Conservation (phyloP, 1,140 invertebrate species). For the Pogonomyrmex barbatus region DNA sequence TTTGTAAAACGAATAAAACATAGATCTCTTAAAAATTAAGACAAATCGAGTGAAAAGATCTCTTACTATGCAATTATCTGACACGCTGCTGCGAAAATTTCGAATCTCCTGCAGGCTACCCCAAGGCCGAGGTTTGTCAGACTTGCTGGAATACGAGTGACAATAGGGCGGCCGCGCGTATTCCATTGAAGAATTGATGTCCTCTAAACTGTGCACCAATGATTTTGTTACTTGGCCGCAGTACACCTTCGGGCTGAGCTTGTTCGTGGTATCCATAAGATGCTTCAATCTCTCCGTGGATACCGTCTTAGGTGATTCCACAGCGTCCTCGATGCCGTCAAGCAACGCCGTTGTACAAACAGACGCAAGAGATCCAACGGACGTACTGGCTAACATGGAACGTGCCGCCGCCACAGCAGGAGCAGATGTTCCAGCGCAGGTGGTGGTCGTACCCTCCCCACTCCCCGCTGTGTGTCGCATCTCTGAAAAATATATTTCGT, state of each 20-base stretch:
- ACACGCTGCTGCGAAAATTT: conserved; percentile 79
- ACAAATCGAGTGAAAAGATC: conserved; percentile 7
- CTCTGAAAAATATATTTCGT: conserved; percentile 64
- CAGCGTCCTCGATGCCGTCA: conserved; percentile 70
- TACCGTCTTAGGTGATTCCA: conserved; percentile 56
- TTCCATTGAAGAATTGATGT: conserved; percentile 84
- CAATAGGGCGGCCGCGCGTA: conserved; percentile 77
- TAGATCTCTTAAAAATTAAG: not conserved
- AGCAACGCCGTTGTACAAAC: conserved; percentile 75
- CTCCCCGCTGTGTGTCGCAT: conserved; percentile 67
- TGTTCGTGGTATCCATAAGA: conserved; percentile 78
- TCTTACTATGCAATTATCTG: conserved; percentile 79
- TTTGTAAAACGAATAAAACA: not conserved
- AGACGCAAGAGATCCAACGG: conserved; percentile 77
- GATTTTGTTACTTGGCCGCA: conserved; percentile 81
- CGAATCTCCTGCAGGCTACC: conserved; percentile 88
- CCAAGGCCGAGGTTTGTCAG: conserved; percentile 83
- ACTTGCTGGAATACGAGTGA: conserved; percentile 79
- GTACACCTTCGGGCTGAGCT: conserved; percentile 88
- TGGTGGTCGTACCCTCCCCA: conserved; percentile 75
- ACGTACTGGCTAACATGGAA: conserved; percentile 73
- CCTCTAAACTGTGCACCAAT: conserved; percentile 87
- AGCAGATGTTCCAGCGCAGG: conserved; percentile 80
- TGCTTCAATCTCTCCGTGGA: conserved; percentile 43
- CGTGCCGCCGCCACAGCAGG: conserved; percentile 50